phyloP scores from a whole-genome alignment of 2,797 vertebrate species.

The Triplophysa yarkandensis region DNA sequence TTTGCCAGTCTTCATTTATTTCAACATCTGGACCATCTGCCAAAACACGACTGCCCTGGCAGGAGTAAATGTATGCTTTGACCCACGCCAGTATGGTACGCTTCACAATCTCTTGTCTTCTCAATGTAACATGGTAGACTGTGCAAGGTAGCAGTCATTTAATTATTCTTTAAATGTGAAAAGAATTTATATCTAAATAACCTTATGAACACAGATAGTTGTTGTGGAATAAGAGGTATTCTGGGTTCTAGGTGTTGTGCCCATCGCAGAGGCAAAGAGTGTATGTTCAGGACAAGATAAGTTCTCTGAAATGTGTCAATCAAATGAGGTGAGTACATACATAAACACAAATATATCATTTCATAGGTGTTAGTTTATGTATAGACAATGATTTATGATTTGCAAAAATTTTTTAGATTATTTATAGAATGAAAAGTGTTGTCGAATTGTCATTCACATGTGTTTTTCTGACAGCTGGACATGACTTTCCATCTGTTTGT shows the following conservation, averaged over 20 bases:
- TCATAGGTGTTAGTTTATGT: neutral
- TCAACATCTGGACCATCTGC: constrained; percentile 98
- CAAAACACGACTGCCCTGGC: constrained; percentile 88
- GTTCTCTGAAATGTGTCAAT: constrained; percentile 94
- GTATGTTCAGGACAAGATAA: constrained; percentile 90
- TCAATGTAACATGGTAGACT: neutral
- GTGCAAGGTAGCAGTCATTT: neutral
- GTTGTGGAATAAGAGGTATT: neutral
- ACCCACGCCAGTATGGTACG: constrained; percentile 96
- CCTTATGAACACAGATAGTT: neutral
- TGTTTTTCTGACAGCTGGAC: constrained; percentile 75
- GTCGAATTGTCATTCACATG: constrained; percentile 57
- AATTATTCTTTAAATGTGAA: neutral
- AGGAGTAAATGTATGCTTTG: constrained; percentile 88
- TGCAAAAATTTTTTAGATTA: neutral
- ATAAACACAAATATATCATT: neutral
- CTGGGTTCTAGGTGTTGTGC: constrained; percentile 85
- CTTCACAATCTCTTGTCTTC: neutral
- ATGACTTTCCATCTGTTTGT: constrained; percentile 99
- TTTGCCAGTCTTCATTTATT: constrained; percentile 97
- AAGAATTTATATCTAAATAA: neutral
- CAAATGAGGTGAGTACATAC: constrained; percentile 84
- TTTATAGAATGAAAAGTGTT: neutral
- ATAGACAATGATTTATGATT: neutral
- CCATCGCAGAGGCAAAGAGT: constrained; percentile 89